Evolutionary conservation across 2,888 invertebrate genomes (phyloP).

Genomic region (Trachelus troglodyta): DNA sequence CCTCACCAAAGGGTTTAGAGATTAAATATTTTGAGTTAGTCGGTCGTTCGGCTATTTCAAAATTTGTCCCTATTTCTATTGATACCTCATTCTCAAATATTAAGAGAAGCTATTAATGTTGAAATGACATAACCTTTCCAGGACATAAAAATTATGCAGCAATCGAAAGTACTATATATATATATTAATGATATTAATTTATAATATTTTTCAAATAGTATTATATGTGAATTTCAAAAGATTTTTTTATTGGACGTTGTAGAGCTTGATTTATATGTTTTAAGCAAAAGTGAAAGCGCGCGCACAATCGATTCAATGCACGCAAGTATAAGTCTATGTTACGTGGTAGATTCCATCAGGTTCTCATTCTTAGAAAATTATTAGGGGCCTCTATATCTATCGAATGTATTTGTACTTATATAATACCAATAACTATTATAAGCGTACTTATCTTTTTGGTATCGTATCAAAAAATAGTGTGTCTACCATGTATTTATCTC

Average conservation of each 20-base stretch:
- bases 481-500: not conserved
- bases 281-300: not conserved
- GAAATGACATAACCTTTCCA: not conserved
- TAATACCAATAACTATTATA: not conserved
- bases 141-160: not conserved
- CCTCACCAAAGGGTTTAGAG: not conserved
- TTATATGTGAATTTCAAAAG: not conserved
- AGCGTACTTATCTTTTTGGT: not conserved
- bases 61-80: not conserved
- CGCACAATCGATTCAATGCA: not conserved
- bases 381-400: not conserved
- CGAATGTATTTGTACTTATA: not conserved
- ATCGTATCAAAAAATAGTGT: not conserved
- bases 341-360: not conserved
- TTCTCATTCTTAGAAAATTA: not conserved
- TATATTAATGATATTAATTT: not conserved
- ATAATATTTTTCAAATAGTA: not conserved
- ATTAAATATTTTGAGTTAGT: not conserved
- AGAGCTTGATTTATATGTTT: not conserved
- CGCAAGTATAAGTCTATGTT: not conserved
- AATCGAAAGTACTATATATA: not conserved
- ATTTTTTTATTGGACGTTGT: not conserved
- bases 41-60: not conserved
- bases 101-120: not conserved
- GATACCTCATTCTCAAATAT: not conserved